Conservation (phyloP, 2,888 invertebrate genomes). For the Folsomia manolachei region DNA sequence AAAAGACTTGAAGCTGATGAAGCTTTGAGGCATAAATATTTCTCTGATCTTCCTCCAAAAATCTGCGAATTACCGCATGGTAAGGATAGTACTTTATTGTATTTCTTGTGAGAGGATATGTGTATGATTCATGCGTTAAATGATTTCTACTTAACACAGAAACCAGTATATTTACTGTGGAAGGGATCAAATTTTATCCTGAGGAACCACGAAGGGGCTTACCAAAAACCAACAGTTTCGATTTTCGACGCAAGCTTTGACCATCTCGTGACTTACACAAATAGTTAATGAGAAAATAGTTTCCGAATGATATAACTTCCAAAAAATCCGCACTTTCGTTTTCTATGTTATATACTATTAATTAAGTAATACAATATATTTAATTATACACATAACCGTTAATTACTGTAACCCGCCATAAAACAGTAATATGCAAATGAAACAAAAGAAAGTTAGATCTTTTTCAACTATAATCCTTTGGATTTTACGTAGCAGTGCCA, state of each 20-base stretch:
- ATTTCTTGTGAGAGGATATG: neutral
- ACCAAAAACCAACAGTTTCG: conserved; percentile 49
- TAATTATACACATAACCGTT: neutral
- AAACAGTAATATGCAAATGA: neutral
- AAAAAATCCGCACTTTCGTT: neutral
- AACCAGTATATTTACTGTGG: conserved; percentile 91
- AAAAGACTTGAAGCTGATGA: conserved; percentile 80
- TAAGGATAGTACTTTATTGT: too few relatives aligned
- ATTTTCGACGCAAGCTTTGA: conserved; percentile 48
- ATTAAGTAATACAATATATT: neutral
- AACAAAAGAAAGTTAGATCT: neutral
- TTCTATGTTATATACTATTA: too few relatives aligned
- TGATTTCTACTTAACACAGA: too few relatives aligned
- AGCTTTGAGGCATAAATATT: conserved; percentile 86
- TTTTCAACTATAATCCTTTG: neutral
- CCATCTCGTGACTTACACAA: neutral
- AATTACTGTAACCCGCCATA: neutral
- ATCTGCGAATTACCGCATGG: conserved; percentile 89
- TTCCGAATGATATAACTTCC: neutral
- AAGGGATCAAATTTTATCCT: conserved; percentile 80
- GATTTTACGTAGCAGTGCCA: neutral
- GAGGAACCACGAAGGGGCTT: conserved; percentile 60
- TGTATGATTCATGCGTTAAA: neutral
- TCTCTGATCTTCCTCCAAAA: conserved; percentile 82
- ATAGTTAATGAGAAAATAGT: neutral